Conservation (phyloP, 1,140 invertebrate species). For the Calephelis virginiensis region DNA sequence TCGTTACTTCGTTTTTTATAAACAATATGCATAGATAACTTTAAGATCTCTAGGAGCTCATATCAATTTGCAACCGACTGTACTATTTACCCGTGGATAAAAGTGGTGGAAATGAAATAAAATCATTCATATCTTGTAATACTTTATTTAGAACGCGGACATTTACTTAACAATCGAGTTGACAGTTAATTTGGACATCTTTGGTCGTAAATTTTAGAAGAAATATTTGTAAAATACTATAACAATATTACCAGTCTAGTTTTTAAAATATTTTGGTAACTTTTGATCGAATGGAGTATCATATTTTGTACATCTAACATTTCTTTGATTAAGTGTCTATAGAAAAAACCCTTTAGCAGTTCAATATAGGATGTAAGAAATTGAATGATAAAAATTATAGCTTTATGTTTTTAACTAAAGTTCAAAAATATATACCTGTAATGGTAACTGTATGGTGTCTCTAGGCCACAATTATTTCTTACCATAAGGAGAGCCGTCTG, state of each 20-base stretch:
- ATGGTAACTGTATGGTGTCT: no score
- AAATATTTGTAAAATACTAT: conserved; percentile 42
- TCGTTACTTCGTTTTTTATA: no score
- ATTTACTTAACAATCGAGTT: conserved; percentile 6
- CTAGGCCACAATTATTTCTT: no score
- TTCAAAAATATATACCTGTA: no score
- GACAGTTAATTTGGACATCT: conserved; percentile 6
- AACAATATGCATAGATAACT: no score
- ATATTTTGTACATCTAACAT: conserved; percentile 12
- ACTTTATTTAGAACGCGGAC: neutral
- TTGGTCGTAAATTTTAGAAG: conserved; percentile 42
- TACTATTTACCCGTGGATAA: no score
- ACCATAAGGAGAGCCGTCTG: no score
- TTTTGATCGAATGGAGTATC: neutral
- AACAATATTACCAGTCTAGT: conserved; percentile 18
- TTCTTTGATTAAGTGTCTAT: neutral
- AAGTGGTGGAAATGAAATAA: conserved; percentile 15
- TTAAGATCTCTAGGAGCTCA: no score
- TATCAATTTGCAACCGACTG: no score
- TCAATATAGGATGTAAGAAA: no score
- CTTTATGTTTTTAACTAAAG: no score
- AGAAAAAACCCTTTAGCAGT: neutral
- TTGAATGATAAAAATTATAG: no score
- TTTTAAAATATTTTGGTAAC: neutral
- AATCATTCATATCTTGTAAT: conserved; percentile 2